Conservation (phyloP, 1,140 invertebrate species). For the Mactra quadrangularis region DNA sequence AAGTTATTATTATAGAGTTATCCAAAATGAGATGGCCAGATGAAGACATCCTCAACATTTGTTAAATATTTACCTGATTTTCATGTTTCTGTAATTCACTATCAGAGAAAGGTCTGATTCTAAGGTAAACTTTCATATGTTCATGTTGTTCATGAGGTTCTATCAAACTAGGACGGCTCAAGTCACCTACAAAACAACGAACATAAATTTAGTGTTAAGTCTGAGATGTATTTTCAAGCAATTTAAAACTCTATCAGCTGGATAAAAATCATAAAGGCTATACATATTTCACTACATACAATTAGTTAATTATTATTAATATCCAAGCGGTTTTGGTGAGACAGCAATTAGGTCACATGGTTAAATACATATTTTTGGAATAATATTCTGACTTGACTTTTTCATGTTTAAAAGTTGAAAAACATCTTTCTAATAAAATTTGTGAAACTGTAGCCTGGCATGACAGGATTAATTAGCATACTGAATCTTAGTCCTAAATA, state of each 20-base stretch:
- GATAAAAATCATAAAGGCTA: not conserved
- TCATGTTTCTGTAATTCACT: conserved; percentile 72
- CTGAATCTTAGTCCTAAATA: no score
- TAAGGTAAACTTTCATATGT: conserved; percentile 79
- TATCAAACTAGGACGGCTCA: conserved; percentile 36
- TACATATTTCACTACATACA: not conserved
- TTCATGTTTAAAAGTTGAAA: no score
- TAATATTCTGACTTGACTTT: no score
- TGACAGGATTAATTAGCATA: no score
- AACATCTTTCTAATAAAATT: no score
- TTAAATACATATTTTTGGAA: no score
- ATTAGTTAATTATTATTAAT: not conserved
- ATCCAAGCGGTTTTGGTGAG: not conserved
- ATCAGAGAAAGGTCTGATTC: conserved; percentile 78
- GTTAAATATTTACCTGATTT: conserved; percentile 75
- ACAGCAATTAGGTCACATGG: no score
- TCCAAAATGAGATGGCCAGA: no score
- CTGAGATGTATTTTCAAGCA: not conserved
- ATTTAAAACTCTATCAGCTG: not conserved
- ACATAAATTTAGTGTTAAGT: not conserved
- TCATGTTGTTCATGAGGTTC: conserved; percentile 59
- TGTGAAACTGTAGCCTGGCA: no score
- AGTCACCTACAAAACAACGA: conserved; percentile 34
- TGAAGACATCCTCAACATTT: no score
- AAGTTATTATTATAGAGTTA: no score